Conservation (phyloP, 2,797 vertebrate genomes). For the Syndactyla subalaris region DNA sequence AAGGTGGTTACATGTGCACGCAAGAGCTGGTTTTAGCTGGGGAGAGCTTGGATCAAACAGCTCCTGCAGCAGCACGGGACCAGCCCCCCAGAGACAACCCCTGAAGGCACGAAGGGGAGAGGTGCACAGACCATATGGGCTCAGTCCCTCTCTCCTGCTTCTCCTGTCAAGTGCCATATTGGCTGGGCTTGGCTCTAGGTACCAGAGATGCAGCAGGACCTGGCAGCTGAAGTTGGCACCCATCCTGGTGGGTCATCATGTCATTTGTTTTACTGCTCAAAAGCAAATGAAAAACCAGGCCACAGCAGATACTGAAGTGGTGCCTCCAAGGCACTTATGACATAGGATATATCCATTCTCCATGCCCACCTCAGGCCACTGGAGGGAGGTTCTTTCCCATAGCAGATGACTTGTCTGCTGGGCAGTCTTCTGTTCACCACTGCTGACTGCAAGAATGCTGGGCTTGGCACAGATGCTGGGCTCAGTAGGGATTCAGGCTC, state of each 20-base stretch:
- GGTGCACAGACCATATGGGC: background rate
- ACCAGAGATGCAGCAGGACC: slow-evolving; percentile 4
- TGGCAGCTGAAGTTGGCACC: background rate
- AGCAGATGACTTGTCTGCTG: background rate
- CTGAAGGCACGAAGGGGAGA: background rate
- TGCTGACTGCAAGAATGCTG: background rate
- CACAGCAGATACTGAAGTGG: background rate
- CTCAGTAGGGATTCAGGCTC: background rate
- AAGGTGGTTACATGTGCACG: rapidly evolving
- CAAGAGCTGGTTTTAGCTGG: background rate
- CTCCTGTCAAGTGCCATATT: background rate
- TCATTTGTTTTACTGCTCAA: background rate
- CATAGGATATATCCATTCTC: background rate
- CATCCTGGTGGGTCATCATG: slow-evolving; percentile 10
- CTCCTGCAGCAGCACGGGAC: rapidly evolving
- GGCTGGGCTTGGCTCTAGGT: background rate
- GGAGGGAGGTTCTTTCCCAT: background rate
- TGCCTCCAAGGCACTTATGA: background rate
- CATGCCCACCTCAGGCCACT: background rate
- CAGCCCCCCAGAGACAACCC: background rate
- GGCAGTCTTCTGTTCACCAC: background rate
- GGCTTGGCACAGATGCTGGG: background rate
- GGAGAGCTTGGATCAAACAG: background rate
- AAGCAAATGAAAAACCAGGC: background rate
- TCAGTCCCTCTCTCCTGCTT: background rate